These are phyloP conservation scores for Arnoldichthys spilopterus DNA, from an alignment of 2,797 vertebrate species.

Conservation along the genomic window DNA sequence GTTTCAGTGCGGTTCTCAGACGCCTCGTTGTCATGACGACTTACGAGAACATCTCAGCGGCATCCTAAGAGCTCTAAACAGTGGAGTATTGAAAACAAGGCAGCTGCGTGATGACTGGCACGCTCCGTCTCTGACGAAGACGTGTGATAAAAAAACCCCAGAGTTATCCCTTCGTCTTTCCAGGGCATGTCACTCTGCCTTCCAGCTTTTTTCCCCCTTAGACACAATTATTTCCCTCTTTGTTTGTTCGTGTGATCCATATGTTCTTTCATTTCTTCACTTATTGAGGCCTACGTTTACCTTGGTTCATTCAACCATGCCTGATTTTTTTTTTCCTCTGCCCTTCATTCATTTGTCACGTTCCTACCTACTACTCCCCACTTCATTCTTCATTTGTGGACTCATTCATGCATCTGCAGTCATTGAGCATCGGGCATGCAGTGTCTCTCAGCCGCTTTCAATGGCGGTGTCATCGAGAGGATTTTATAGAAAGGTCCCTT, in stretches of 20 bases:
- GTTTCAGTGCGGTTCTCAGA: constrained; percentile 42
- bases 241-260: neutral
- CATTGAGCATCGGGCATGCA: constrained; percentile 28
- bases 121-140: constrained; percentile 23
- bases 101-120: constrained; percentile 40
- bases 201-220: neutral
- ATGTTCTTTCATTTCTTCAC: constrained; percentile 11
- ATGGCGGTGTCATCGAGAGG: constrained; percentile 11
- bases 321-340: neutral
- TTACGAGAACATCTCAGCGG: constrained; percentile 61
- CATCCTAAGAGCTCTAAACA: constrained; percentile 54
- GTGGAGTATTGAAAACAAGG: constrained; percentile 52
- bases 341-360: neutral
- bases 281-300: neutral
- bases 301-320: neutral
- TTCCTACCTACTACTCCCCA: constrained; percentile 6
- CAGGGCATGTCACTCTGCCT: constrained; percentile 35
- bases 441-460: constrained; percentile 38
- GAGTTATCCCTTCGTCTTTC: constrained; percentile 19
- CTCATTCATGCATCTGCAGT: constrained; percentile 13
- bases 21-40: constrained; percentile 70
- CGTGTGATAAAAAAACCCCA: constrained; percentile 33
- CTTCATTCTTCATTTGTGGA: constrained; percentile 4
- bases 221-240: neutral
- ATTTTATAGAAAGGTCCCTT: constrained; percentile 50